Evolutionary conservation across 1,140 invertebrate genomes (phyloP).

Genomic region (Chironomus tepperi): DNA sequence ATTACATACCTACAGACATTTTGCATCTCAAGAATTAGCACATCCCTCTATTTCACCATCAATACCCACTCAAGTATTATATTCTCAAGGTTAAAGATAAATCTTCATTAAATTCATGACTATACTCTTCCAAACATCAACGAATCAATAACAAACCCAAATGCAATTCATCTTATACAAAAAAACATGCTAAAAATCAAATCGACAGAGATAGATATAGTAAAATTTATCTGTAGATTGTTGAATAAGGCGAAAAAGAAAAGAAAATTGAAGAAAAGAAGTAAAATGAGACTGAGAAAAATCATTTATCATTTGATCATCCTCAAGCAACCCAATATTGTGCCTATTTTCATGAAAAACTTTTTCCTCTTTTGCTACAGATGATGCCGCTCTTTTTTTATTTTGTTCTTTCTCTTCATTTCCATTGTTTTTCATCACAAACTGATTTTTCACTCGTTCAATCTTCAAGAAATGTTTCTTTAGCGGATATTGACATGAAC

Average conservation of each 20-base stretch:
- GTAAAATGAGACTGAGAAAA: neutral
- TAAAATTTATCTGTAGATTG: neutral
- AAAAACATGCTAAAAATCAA: neutral
- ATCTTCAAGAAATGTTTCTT: too few relatives aligned
- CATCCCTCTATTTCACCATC: too few relatives aligned
- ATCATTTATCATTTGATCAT: neutral
- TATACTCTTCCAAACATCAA: too few relatives aligned
- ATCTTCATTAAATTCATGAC: too few relatives aligned
- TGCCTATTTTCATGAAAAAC: neutral
- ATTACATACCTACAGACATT: too few relatives aligned
- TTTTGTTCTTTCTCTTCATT: slow-evolving; percentile 1
- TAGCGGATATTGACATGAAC: too few relatives aligned
- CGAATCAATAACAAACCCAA: neutral
- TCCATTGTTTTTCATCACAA: neutral
- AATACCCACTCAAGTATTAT: too few relatives aligned
- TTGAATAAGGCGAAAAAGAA: neutral
- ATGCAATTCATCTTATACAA: neutral
- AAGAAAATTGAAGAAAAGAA: too few relatives aligned
- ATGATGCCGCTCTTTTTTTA: neutral
- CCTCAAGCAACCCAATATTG: neutral
- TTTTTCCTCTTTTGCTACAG: neutral
- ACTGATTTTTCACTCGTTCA: neutral
- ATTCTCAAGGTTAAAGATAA: too few relatives aligned
- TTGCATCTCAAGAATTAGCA: too few relatives aligned
- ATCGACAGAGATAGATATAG: neutral